These are phyloP conservation scores for Phocides pigmalion DNA, from an alignment of 1,140 invertebrate species.

Conservation along the genomic window DNA sequence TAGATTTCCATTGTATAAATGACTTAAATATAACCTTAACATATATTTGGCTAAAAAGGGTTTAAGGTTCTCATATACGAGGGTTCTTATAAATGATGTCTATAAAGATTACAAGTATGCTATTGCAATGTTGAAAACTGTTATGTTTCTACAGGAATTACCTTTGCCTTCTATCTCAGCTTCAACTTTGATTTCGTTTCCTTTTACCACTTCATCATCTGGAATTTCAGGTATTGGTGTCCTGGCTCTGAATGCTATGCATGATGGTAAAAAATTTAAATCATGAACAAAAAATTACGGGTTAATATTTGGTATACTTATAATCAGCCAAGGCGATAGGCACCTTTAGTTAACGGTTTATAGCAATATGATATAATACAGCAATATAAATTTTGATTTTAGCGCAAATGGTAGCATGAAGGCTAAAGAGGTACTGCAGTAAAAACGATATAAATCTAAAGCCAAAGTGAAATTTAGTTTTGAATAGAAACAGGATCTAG, in stretches of 20 bases:
- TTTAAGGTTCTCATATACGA: too few relatives aligned
- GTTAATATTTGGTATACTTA: background rate
- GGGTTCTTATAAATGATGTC: too few relatives aligned
- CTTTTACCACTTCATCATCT: constrained; percentile 65
- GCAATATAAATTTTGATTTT: too few relatives aligned
- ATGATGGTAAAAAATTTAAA: constrained; percentile 25
- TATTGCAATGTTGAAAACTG: background rate
- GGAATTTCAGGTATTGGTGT: constrained; percentile 81
- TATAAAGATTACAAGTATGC: too few relatives aligned
- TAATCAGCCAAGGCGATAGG: constrained; percentile 6
- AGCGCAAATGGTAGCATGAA: too few relatives aligned
- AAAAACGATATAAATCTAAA: too few relatives aligned
- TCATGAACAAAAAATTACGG: constrained; percentile 22
- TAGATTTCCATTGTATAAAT: background rate
- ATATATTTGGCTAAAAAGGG: too few relatives aligned
- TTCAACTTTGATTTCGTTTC: constrained; percentile 73
- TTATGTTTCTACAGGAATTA: constrained; percentile 38
- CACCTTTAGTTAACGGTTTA: too few relatives aligned
- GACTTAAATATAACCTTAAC: background rate
- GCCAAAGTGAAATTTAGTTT: too few relatives aligned
- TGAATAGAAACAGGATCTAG: constrained; percentile 4
- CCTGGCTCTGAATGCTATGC: constrained; percentile 67
- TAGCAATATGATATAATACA: too few relatives aligned
- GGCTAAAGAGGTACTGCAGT: background rate
- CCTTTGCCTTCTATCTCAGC: constrained; percentile 76